A percentile compares a stretch with the other conserved stretches of the same genome.
Conservation (phyloP, 1,140 invertebrate genomes). For the Popillia japonica region DNA sequence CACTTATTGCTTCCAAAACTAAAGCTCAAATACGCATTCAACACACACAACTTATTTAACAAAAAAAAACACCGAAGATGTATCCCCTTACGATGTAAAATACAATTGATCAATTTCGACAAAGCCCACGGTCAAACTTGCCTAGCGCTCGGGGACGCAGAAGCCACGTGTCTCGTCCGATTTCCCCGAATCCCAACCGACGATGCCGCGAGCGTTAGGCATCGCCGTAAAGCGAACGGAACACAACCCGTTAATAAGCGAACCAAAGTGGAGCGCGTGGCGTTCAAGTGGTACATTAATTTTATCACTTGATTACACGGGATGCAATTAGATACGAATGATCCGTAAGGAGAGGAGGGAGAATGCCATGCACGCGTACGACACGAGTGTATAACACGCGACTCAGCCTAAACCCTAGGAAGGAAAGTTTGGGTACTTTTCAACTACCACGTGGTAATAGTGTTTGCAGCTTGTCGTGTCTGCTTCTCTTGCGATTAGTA, state of each 20-base stretch:
- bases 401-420: not conserved
- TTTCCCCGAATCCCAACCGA: not conserved
- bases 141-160: not conserved
- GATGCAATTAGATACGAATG: conserved; percentile 39
- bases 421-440: not conserved
- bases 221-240: not conserved
- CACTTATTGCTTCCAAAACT: no score
- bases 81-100: not conserved
- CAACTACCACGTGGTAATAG: not conserved
- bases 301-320: conserved; percentile 37
- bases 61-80: not conserved
- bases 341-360: conserved; percentile 14
- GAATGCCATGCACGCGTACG: not conserved
- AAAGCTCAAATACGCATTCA: no score
- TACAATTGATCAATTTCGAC: not conserved
- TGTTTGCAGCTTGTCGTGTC: conserved; percentile 3
- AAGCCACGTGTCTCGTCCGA: not conserved
- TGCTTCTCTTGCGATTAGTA: conserved; percentile 7
- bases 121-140: not conserved
- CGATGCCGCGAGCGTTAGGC: not conserved
- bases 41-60: no score
- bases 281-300: conserved; percentile 38
- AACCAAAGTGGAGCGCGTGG: conserved; percentile 26
- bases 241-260: conserved; percentile 27
- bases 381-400: conserved; percentile 5